Base-by-base conservation (phyloP, 2,797 vertebrate genomes). In the Mormyrops attenuatus region DNA sequence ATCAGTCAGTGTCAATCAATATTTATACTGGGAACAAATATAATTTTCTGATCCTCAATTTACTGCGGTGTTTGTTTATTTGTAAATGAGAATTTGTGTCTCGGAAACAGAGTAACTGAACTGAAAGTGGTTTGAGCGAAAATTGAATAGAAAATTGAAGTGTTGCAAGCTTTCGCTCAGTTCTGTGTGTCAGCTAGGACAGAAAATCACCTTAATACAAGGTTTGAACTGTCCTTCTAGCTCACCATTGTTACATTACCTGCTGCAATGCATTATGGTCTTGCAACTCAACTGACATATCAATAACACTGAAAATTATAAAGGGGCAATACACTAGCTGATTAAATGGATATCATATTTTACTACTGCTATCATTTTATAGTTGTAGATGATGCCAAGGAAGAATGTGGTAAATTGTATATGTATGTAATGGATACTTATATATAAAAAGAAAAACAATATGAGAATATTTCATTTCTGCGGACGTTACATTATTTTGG, bases 211-310 rank as follows among this genome's bases (percentile, higher is more conserved):
- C 47, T 50, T 85, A 50, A 85, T 50, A 8, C 9, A 1, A 44
- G 3, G n/a, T 44, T 85, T 85, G 82, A 85, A n/a, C 82, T 85
- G 82, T 49, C n/a, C 47, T 50, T 22, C 41, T 85, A n/a, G 47
- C 4, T 22, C 82, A 85, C 5, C 47, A 11, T 49, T 85, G 82
- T 85, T 85, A 50, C 44, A 85, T 44, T 47, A 50, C 47, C 44
- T 85, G 47, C 82, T 49, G n/a, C 47, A 49, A 85, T 85, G 82
- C n/a, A 85, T 85, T 44, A 50, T 85, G 82, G 82, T 52, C 44
- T 26, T 49, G 17, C 22, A 85, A 22, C 44, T 49, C 44, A 50
- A 85, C 82, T 80, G 38, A 80, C 34, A 44, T 80, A 44, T 30
- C 73, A 80, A 44, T 80, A 80, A 80, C 20, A 80, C 11, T 73